Evolutionary conservation across 2,888 invertebrate genomes (phyloP), one percentile per base, ranked within the genome.

Genomic region (Coremacera marginata): DNA sequence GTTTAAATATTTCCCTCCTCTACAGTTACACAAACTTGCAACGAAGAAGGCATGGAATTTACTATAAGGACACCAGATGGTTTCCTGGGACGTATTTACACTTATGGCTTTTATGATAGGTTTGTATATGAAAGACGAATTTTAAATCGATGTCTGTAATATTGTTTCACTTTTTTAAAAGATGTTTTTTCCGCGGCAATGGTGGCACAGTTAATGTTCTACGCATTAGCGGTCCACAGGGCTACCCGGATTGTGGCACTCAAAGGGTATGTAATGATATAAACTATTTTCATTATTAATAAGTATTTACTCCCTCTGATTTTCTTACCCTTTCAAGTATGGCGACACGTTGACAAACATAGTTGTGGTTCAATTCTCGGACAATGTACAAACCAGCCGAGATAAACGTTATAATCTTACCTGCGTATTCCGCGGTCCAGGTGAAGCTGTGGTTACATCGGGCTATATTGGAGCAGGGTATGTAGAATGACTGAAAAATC

Each of bases 311-410:
- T 44, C 51, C 11, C 27, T 49, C 25, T 44, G 19, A 9, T 51
- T 0, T 70, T 1, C 14, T 44, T 44, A 11, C 1, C 62, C 7
- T 8, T 16, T 63, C 88, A n/a, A 95, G 95, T 96, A 95, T 84
- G 96, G 96, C 5, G 97, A 97, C 85, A 96, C 96, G 5, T 94
- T 97, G 93, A 97, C 97, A 78, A 97, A 97, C 86, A 97, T 97
- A 81, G 96, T 96, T 5, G 96, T 97, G 25, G 96, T 97, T 0
- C 97, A 97, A 88, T 97, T 97, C 90, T 96, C 96, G 82, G 96
- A 97, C 89, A 95, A 94, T 85, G 96, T 97, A 1, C 97, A 97
- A 90, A 97, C 97, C 0, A 95, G 95, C 25, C 91, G 95, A 79
- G 97, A 97, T 89, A 96, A 97, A 85, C 92, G 96, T 14, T 97